These are phyloP conservation scores for Pleuronectes platessa DNA, from an alignment of 2,113 vertebrate genomes.

Conservation along the genomic window DNA sequence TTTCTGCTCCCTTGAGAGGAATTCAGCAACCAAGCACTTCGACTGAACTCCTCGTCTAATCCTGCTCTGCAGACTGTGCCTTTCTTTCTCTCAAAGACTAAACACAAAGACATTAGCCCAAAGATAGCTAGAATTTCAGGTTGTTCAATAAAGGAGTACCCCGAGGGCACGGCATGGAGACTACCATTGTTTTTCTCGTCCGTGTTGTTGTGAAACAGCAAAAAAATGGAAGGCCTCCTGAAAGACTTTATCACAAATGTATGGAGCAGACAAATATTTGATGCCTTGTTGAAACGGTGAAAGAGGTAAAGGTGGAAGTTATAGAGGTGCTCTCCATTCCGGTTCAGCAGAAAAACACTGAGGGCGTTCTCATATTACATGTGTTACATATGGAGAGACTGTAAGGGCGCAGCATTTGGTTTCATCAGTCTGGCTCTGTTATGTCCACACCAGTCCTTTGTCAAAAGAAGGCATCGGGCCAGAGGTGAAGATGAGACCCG, in stretches of 20 bases:
- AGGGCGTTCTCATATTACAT: background rate
- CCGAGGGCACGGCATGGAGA: constrained; percentile 27
- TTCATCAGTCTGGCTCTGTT: background rate
- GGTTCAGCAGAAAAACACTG: no score
- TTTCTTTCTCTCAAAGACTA: constrained; percentile 47
- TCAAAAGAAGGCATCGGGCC: background rate
- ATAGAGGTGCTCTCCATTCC: no score
- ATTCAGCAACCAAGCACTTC: constrained; percentile 63
- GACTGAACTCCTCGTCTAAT: constrained; percentile 58
- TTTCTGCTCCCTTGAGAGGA: constrained; percentile 58
- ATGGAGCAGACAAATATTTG: constrained; percentile 1
- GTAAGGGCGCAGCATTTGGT: background rate
- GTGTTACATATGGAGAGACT: background rate
- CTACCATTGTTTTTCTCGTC: background rate
- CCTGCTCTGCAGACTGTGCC: constrained; percentile 59
- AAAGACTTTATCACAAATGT: constrained; percentile 5
- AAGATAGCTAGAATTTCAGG: constrained; percentile 63
- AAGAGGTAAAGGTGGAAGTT: no score
- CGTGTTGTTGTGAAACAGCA: background rate
- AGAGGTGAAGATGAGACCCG: background rate
- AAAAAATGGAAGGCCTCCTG: background rate
- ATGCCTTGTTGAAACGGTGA: background rate
- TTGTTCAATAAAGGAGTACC: constrained; percentile 40
- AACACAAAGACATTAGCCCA: constrained; percentile 65
- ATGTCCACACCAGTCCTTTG: background rate